These are phyloP conservation scores for Vidua chalybeata DNA, from an alignment of 2,113 vertebrate species.

Conservation along the genomic window DNA sequence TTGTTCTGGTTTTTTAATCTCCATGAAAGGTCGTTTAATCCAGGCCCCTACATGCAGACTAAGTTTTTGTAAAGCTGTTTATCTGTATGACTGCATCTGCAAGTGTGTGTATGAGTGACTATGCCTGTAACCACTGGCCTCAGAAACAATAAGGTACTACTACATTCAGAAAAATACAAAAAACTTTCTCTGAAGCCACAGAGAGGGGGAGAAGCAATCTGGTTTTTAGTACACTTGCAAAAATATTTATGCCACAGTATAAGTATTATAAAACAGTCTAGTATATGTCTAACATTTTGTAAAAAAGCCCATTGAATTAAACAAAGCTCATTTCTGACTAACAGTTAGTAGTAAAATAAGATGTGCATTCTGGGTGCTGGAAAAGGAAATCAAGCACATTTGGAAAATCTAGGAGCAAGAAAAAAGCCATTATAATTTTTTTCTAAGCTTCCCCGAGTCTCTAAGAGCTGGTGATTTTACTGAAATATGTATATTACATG, in stretches of 20 bases:
- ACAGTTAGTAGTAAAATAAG: background rate
- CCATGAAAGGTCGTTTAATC: background rate
- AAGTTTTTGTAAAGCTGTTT: background rate
- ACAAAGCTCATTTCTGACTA: constrained; percentile 28
- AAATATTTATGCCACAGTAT: constrained; percentile 34
- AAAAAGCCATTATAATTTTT: background rate
- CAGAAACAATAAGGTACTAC: background rate
- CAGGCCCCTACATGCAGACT: background rate
- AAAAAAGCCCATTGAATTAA: constrained; percentile 21
- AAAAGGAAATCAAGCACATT: background rate
- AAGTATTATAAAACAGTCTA: constrained; percentile 35
- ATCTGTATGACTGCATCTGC: background rate
- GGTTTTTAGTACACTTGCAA: background rate
- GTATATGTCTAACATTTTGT: constrained; percentile 13
- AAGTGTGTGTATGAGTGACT: background rate
- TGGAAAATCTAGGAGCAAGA: background rate
- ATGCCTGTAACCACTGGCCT: background rate
- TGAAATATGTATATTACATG: background rate
- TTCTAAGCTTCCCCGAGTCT: background rate
- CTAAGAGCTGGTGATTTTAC: background rate
- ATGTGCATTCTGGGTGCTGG: background rate
- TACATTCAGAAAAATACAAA: constrained; percentile 10
- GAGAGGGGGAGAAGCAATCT: constrained; percentile 1
- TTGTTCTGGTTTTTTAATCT: background rate
- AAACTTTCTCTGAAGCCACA: constrained; percentile 11